Evolutionary conservation across 1,140 invertebrate species (phyloP), one percentile per base, ranked within the genome.

Genomic region (Drosophila bifasciata): DNA sequence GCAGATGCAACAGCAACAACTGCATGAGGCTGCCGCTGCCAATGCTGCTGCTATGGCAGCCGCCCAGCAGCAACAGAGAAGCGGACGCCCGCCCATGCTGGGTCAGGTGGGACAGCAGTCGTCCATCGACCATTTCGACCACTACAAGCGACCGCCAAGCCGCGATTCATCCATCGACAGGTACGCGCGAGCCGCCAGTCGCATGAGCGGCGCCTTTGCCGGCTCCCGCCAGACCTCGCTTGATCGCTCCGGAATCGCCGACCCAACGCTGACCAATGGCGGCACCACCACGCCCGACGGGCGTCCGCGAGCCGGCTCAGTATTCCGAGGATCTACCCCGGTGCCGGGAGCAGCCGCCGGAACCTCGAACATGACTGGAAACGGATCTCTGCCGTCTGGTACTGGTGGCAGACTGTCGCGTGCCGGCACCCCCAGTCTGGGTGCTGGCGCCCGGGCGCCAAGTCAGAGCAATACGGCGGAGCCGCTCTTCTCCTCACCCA

Each of bases 61-160:
- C 39, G 44, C 71, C 16, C 68, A 77, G 19, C 79, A 90, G 84
- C 93, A 93, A 91, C 76, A 93, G 92, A 16, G 92, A 91, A 92
- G 21, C 92, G 93, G 25, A 86, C 32, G 84, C n/a, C 92, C 93
- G 5, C 94, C 93, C 9, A 92, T 93, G 76, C 58, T 93, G 57
- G 92, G 92, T n/a, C 91, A 91, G 50, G 91, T 91, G 41, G 90
- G 91, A 6, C 93, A 93, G 75, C 93, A 93, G 83, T 92, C 94
- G 2, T 94, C 94, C 32, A 95, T 95, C 71, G 94, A 95, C 78
- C 94, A 95, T 85, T 95, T 99, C 91, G 97, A 99, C 92, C 98
- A 99, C 90, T 99, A 99, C 90, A 97, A 97, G 91, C 93, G 96
- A 86, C 96, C 96, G 55, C 96, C 96, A 2, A 97, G 96, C 92